Base-by-base conservation (phyloP, 2,888 invertebrate genomes). In the Syrista parreyssii region DNA sequence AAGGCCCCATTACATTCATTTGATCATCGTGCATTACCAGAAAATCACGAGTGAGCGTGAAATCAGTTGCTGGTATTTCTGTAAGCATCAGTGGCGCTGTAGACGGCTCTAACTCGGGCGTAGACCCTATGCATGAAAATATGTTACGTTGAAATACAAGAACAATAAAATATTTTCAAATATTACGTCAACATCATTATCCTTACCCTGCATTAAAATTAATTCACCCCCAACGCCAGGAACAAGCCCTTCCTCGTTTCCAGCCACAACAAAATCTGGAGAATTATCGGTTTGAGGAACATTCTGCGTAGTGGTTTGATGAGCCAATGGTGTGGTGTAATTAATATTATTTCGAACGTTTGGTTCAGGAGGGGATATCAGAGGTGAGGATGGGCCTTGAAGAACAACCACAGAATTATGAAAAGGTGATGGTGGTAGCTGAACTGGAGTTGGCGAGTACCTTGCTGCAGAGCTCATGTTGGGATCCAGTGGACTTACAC, bases 391-490 rank as follows among this genome's bases (percentile, higher is more conserved):
- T n/a, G 90, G 88, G 75, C 86, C 88, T 82, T 90, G 91, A 6
- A 91, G 85, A 36, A 90, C 88, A 34, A 90, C 89, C 12, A 89
- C 89, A 23, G 91, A 88, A 79, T 90, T 91, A 76, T 89, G 89
- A 75, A 90, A 91, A 30, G 91, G 90, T 55, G 91, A 86, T 4
- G 91, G 86, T 4, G 90, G 89, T 68, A 91, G 80, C 69, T 90
- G 90, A 68, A 91, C 91, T 4, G 91, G 91, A 31, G 91, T 91
- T 0, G 94, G 94, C 81, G 95, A 95, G 86, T 95, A 95, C 87
- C 94, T 93, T 71, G 93, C 93, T 32, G 92, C 92, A 55, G 93
- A 93, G 88, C 93, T 93, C 92, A 94, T 92, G 86, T 93, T 94
- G 12, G 91, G 91, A 79, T 91, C 91, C 76, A 90, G 85, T 4